Conservation (phyloP, 2,888 invertebrate genomes). For the Drosophila paracracens region DNA sequence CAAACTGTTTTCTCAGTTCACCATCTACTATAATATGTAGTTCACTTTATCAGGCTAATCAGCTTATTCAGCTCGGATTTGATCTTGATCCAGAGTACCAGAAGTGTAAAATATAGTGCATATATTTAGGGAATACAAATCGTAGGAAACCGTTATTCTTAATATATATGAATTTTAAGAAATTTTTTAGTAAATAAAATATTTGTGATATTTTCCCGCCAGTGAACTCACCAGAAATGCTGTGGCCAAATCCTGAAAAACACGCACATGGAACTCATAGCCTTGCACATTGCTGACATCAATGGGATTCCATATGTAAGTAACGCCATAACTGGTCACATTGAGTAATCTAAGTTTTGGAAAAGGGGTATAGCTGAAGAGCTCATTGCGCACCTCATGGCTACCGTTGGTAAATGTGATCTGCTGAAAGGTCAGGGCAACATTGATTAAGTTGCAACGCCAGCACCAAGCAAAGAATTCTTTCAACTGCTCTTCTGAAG, state of each 20-base stretch:
- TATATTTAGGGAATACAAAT: no score
- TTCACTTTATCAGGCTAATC: no score
- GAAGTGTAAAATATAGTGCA: no score
- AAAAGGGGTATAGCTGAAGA: conserved; percentile 57
- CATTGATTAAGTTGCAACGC: conserved; percentile 47
- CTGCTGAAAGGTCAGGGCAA: conserved; percentile 30
- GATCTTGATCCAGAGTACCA: no score
- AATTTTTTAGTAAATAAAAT: not conserved
- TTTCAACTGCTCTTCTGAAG: conserved; percentile 4
- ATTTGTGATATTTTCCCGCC: not conserved
- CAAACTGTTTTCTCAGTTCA: no score
- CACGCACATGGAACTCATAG: conserved; percentile 48
- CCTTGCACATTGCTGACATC: conserved; percentile 41
- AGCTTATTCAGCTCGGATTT: no score
- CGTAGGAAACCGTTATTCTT: no score
- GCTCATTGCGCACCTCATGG: conserved; percentile 14
- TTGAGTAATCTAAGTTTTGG: conserved; percentile 37
- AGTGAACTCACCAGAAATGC: conserved; percentile 45
- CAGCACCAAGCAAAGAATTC: conserved; percentile 62
- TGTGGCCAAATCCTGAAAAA: conserved; percentile 38
- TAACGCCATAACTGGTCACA: conserved; percentile 25
- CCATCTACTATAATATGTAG: no score
- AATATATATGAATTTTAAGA: no score
- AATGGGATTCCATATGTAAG: conserved; percentile 27
- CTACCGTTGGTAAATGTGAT: not conserved